These are phyloP conservation scores for Mnemiopsis leidyi DNA, from an alignment of 37 sponge, comb jelly and placozoan genomes.

Conservation along the genomic window DNA sequence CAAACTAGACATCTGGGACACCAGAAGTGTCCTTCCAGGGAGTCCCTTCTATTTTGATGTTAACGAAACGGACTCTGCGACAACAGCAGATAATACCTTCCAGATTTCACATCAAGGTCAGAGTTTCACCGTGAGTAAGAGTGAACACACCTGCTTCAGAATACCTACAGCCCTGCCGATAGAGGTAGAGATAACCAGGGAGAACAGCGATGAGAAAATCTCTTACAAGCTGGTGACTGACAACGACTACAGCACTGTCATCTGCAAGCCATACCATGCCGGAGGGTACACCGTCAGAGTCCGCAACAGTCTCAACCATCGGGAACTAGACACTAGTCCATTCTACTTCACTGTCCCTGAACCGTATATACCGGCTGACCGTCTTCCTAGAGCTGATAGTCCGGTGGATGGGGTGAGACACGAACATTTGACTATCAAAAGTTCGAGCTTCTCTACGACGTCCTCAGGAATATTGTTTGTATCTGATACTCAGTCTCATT, in stretches of 20 bases:
- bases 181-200: background rate
- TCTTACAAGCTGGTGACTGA: slow-evolving; percentile 27
- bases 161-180: background rate
- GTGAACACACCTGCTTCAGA: slow-evolving; percentile 12
- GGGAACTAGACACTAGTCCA: background rate
- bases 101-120: background rate
- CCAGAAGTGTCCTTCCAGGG: background rate
- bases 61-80: background rate
- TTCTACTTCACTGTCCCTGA: slow-evolving; percentile 7
- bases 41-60: slow-evolving; percentile 28
- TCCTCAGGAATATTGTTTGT: background rate
- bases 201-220: background rate
- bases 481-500: background rate
- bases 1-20: slow-evolving; percentile 20
- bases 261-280: background rate
- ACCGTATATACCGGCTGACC: background rate
- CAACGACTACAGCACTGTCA: background rate
- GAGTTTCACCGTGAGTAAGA: background rate
- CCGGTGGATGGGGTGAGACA: slow-evolving; percentile 5
- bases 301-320: background rate
- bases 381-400: background rate
- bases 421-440: slow-evolving; percentile 18
- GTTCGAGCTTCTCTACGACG: background rate
- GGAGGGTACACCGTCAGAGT: slow-evolving; percentile 8
- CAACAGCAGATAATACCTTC: background rate